Percentiles rank a stretch among this genome's conserved stretches.
These are phyloP conservation scores for Acanthosepion esculentum DNA, from an alignment of 2,888 invertebrate species.

Conservation along the genomic window DNA sequence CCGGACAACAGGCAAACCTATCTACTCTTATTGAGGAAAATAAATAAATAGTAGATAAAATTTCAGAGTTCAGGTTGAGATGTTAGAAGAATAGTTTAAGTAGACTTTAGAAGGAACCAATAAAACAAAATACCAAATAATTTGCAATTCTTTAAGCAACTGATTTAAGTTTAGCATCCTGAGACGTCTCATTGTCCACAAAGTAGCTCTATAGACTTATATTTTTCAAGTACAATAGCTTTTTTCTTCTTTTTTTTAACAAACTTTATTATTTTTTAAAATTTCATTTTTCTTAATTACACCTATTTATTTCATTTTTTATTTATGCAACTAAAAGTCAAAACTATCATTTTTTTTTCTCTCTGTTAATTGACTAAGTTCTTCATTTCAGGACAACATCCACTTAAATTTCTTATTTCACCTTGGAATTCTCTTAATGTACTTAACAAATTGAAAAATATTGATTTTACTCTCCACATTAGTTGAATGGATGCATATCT, in stretches of 20 bases:
- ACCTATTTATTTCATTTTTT: neutral
- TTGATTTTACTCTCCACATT: neutral
- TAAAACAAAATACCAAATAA: no score
- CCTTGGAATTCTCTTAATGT: neutral
- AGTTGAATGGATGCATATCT: neutral
- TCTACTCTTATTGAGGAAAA: no score
- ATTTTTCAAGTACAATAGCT: neutral
- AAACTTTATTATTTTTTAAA: neutral
- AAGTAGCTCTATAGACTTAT: neutral
- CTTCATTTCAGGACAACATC: neutral
- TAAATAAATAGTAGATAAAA: no score
- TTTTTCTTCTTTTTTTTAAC: neutral
- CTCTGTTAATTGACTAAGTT: neutral
- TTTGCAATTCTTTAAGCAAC: no score
- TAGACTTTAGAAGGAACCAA: no score
- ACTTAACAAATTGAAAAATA: slow-evolving; percentile 11
- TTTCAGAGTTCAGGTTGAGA: no score
- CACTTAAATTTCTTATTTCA: neutral
- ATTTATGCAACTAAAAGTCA: neutral
- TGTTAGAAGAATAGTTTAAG: no score
- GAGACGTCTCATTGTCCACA: neutral
- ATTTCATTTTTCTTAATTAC: neutral
- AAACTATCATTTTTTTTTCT: neutral
- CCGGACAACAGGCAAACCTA: no score
- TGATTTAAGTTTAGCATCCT: neutral